Percentiles rank a stretch among this genome's conserved stretches.
Evolutionary conservation across 2,797 vertebrate genomes (phyloP).

Genomic region (Aythya fuligula): DNA sequence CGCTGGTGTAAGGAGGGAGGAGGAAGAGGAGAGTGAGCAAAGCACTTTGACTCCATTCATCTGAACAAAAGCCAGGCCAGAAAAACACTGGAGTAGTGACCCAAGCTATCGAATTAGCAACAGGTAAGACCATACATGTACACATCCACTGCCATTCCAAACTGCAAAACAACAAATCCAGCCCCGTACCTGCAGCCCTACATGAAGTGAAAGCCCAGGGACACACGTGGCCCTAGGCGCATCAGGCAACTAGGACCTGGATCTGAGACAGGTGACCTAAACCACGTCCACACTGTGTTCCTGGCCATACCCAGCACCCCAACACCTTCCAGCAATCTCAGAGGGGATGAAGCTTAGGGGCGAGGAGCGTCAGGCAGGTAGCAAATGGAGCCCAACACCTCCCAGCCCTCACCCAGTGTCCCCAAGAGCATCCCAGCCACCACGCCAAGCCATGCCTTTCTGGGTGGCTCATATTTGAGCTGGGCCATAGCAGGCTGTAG

Average conservation of each 20-base stretch:
- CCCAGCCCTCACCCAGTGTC: background rate
- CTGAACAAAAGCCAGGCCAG: background rate
- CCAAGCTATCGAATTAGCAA: background rate
- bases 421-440: background rate
- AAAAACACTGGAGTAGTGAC: background rate
- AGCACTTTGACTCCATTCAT: background rate
- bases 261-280: background rate
- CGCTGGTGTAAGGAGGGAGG: background rate
- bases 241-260: fast-evolving
- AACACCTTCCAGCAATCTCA: background rate
- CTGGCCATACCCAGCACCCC: background rate
- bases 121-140: background rate
- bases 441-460: fast-evolving
- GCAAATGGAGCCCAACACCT: background rate
- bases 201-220: background rate
- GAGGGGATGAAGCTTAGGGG: background rate
- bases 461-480: background rate
- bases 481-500: background rate
- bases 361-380: background rate
- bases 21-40: background rate
- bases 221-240: fast-evolving
- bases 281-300: too few species aligned
- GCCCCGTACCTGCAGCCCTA: background rate
- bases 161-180: background rate
- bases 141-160: background rate